phyloP scores from a whole-genome alignment of 2,113 vertebrate species.

The Meriones unguiculatus region DNA sequence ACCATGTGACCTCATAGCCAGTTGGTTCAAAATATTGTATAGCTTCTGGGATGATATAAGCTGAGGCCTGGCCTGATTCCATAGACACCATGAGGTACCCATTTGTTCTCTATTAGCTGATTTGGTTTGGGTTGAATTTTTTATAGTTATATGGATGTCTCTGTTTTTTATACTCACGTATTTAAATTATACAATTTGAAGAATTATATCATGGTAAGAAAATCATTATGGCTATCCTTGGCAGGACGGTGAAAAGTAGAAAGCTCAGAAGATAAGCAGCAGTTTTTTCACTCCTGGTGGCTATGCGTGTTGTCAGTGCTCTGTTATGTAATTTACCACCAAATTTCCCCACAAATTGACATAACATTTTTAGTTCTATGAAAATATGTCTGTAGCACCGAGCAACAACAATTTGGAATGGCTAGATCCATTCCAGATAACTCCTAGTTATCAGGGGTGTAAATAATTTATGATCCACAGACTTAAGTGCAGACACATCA shows the following conservation, averaged over 20 bases:
- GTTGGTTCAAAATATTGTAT: not conserved
- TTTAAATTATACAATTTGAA: not conserved
- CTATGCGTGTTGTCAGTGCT: not conserved
- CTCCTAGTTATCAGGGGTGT: not conserved
- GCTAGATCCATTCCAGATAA: not conserved
- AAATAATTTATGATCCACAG: slow-evolving; percentile 15
- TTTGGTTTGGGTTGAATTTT: slow-evolving; percentile 6
- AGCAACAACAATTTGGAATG: not conserved
- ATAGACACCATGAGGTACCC: slow-evolving; percentile 68
- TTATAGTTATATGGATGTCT: not conserved
- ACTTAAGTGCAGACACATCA: not conserved
- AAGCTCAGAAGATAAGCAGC: not conserved
- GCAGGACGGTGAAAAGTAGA: not conserved
- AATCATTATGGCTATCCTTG: not conserved
- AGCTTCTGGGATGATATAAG: not conserved
- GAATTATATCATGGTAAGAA: not conserved
- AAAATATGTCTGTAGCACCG: not conserved
- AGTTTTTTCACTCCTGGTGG: not conserved
- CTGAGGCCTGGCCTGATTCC: not conserved
- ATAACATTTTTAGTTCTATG: slow-evolving; percentile 37
- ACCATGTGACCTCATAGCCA: slow-evolving; percentile 57
- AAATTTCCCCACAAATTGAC: not conserved
- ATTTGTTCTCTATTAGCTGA: not conserved
- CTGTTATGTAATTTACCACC: not conserved
- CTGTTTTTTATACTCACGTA: not conserved